phyloP scores from a whole-genome alignment of 2,797 vertebrate species.

The Microhierax caerulescens region DNA sequence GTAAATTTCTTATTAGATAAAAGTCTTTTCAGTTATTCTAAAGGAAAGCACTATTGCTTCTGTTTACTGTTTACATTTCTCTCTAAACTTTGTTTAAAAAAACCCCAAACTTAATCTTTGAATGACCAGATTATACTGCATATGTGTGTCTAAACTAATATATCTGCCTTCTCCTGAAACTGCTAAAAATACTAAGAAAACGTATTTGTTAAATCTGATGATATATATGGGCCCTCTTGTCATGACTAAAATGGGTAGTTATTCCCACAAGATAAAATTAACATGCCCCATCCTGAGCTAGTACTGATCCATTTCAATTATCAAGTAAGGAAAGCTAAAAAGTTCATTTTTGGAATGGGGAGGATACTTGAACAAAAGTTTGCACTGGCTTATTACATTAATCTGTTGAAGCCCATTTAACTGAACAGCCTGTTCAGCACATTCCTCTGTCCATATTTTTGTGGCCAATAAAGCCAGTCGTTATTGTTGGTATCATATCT shows the following conservation, averaged over 20 bases:
- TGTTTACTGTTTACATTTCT: background rate
- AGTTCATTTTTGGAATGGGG: background rate
- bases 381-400: background rate
- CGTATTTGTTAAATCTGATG: background rate
- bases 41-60: background rate
- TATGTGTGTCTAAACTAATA: background rate
- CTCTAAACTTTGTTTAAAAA: background rate
- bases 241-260: background rate
- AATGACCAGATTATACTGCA: background rate
- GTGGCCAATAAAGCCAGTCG: background rate
- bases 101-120: background rate
- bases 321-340: background rate
- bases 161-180: background rate
- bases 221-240: background rate
- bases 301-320: background rate
- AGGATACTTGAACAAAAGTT: background rate
- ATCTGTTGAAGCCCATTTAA: background rate
- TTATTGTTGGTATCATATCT: background rate
- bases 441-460: background rate
- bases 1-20: background rate
- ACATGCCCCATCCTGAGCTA: background rate
- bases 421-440: background rate
- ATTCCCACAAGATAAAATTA: background rate
- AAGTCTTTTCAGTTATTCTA: background rate
- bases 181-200: background rate